phyloP scores from a whole-genome alignment of 2,113 vertebrate genomes.

The Orycteropus afer region DNA sequence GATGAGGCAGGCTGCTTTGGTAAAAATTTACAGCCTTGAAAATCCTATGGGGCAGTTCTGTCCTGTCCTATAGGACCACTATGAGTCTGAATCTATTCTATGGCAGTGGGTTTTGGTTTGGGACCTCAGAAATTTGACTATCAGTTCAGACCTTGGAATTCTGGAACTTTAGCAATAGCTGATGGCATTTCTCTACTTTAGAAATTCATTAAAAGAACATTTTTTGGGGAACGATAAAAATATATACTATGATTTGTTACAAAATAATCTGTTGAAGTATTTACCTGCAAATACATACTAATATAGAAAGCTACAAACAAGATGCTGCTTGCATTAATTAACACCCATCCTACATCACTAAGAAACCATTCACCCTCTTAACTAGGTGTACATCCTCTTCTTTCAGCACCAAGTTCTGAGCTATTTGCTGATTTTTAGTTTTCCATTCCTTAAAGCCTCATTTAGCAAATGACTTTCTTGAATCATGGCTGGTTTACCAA shows the following conservation, averaged over 20 bases:
- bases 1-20: too few species aligned
- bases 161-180: not conserved
- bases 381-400: not conserved
- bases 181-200: not conserved
- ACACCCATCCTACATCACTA: not conserved
- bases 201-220: not conserved
- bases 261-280: constrained; percentile 21
- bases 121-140: not conserved
- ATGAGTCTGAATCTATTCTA: too few species aligned
- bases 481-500: not conserved
- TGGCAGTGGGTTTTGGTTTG: too few species aligned
- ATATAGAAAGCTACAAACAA: not conserved
- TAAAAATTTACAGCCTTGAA: too few species aligned
- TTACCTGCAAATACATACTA: not conserved
- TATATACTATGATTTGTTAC: not conserved
- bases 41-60: too few species aligned
- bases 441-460: not conserved
- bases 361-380: not conserved
- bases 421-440: not conserved
- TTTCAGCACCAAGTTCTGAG: not conserved
- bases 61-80: too few species aligned
- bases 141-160: not conserved
- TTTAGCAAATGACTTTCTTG: constrained; percentile 1
- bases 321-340: not conserved
- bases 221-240: not conserved